These are phyloP conservation scores for Anthopleura sola DNA, from an alignment of 64 coral and sea anemone species.

Conservation along the genomic window DNA sequence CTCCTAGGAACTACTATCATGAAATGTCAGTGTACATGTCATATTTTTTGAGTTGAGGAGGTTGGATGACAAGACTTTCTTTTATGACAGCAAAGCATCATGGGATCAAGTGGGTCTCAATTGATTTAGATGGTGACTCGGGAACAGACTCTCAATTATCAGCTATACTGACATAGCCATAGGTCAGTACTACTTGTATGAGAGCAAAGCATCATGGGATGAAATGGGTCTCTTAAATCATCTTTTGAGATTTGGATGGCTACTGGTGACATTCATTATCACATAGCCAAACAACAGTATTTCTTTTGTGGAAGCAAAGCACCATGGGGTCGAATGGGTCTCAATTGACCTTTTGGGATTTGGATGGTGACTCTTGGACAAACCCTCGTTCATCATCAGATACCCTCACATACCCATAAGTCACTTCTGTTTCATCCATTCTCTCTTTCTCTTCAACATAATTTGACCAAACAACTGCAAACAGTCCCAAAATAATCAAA, in stretches of 20 bases:
- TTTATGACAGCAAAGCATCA: too few relatives aligned
- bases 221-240: too few relatives aligned
- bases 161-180: too few relatives aligned
- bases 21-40: too few relatives aligned
- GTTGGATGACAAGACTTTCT: too few relatives aligned
- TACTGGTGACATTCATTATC: background rate
- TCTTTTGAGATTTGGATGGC: too few relatives aligned
- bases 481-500: slow-evolving; percentile 57
- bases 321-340: background rate
- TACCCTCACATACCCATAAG: slow-evolving; percentile 46
- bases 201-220: too few relatives aligned
- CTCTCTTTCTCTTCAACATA: slow-evolving; percentile 51
- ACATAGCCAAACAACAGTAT: background rate
- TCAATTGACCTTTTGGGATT: slow-evolving; percentile 2
- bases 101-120: background rate
- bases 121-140: too few relatives aligned
- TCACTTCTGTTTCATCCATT: background rate
- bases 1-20: too few relatives aligned
- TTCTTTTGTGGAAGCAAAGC: background rate
- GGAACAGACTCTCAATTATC: too few relatives aligned
- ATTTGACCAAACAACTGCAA: slow-evolving; percentile 78
- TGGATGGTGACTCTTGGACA: slow-evolving; percentile 19
- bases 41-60: too few relatives aligned
- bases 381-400: slow-evolving; percentile 37
- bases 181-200: too few relatives aligned